Evolutionary conservation across 2,888 invertebrate species (phyloP), one percentile per base, ranked within the genome.

Genomic region (Nemotelus pantherinus): DNA sequence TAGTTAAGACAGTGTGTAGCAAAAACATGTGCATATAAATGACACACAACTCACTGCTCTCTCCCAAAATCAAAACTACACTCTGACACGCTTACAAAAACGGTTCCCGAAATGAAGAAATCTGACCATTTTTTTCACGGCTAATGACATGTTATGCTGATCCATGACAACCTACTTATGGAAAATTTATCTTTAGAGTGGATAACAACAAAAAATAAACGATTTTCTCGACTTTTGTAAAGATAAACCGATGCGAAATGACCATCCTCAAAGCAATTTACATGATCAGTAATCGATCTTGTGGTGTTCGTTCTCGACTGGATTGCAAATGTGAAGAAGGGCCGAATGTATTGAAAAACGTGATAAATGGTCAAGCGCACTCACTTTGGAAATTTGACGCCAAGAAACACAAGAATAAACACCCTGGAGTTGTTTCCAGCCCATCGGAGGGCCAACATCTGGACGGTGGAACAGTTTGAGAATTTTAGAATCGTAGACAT

Each of bases 281-380:
- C 47, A 65, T 45, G 65, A 45, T 10, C 65, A 43, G 44, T 43
- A 39, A 63, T 63, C 4, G 4, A n/a, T 39, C 43, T 63, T 63
- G 25, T 41, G 7, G 63, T 25, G 25, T 25, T 25, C 25, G 0
- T 25, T 25, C 25, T 25, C 25, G 25, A 25, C 25, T 25, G 25
- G 25, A 25, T 58, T 65, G 44, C 65, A 44, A 65, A 65, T 41
- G 65, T 45, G 4, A 71, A 7, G 39, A 48, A 41, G 39, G 39
- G 25, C 6, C 9, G 44, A 68, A 25, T 25, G 43, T 63, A 63
- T 63, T 63, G 63, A 63, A 53, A 60, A 74, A 63, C 39, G 41
- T 74, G 74, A 74, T 74, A 48, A 74, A 74, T 74, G 50, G 47
- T 48, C 48, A 63, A 57, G 60, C 74, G 74, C 74, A 74, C 63